Evolutionary conservation across 2,113 vertebrate species (phyloP), one percentile per base, ranked within the genome.

Genomic region (Peromyscus maniculatus): DNA sequence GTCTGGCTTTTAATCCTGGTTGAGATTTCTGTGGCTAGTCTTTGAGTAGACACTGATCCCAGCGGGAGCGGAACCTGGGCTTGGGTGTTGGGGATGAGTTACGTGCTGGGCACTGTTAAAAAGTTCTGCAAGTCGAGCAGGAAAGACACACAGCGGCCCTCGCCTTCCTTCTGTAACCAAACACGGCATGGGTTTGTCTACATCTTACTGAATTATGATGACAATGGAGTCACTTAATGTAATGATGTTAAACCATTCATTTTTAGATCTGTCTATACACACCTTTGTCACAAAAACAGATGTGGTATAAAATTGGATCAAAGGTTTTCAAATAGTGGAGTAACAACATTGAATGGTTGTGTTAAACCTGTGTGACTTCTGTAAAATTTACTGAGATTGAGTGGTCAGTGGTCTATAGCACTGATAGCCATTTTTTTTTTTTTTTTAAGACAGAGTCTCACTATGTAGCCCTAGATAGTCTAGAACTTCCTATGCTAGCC

Each of bases 1-100:
- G 99, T 98, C 43, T 90, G 7, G 55, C 46, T 93, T 84, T 91
- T 78, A 5, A 75, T 52, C 21, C 71, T 1, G 49, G 66, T 36
- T 79, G 87, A 79, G n/a, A 71, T 74, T 96, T 26, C 66, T 22
- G 8, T 66, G 52, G 36, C 78, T 79, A 39, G 39, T 75, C 84
- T 91, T 74, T 78, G 69, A 89, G 12, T 87, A 49, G 36, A 16
- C 4, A 12, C 13, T 59, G 87, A 67, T 95, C 75, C 39, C 86
- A 64, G 0, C 74, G 77, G 71, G 86, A 96, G 43, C 74, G 46
- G 77, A 88, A 52, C 8, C n/a, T 94, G 82, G 92, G 31, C 43
- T 36, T 84, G 59, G 57, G 72, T 39, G 26, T 4, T 77, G 28
- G 86, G 79, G 91, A 55, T 21, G 36, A 93, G 31, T 59, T 95